These are phyloP conservation scores for Molorchus minor DNA, from an alignment of 2,888 invertebrate genomes.

Conservation along the genomic window DNA sequence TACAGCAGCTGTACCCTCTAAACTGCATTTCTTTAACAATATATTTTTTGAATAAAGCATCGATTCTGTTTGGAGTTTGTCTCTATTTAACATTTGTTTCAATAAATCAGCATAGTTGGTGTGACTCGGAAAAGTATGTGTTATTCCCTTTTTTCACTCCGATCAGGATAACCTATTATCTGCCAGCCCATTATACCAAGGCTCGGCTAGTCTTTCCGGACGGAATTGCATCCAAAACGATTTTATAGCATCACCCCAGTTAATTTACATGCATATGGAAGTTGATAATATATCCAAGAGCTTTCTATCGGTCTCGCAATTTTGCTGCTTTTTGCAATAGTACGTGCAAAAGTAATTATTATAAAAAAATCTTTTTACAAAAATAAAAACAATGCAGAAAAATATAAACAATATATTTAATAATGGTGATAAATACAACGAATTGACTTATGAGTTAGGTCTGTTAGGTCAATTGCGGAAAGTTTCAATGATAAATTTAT, in stretches of 20 bases:
- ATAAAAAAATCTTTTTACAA: no score
- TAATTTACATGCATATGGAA: no score
- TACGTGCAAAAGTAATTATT: no score
- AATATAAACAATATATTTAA: no score
- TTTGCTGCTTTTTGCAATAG: no score
- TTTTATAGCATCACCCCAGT: not conserved
- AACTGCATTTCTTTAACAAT: constrained; percentile 24
- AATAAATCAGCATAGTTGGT: not conserved
- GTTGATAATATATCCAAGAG: no score
- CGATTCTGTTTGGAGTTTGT: constrained; percentile 11
- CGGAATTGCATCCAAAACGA: not conserved
- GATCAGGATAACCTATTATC: not conserved
- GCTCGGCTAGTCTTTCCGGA: not conserved
- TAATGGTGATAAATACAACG: no score
- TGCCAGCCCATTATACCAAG: not conserved
- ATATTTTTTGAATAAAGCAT: constrained; percentile 31
- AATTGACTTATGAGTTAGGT: not conserved
- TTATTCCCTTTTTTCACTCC: not conserved
- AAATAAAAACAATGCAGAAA: no score
- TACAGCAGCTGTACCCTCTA: constrained; percentile 23
- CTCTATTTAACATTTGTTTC: constrained; percentile 4
- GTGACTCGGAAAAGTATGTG: not conserved
- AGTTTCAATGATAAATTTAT: not conserved
- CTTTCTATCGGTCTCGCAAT: no score
- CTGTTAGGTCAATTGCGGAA: not conserved